Conservation (phyloP, 2,113 vertebrate genomes). For the Hepsetus odoe region DNA sequence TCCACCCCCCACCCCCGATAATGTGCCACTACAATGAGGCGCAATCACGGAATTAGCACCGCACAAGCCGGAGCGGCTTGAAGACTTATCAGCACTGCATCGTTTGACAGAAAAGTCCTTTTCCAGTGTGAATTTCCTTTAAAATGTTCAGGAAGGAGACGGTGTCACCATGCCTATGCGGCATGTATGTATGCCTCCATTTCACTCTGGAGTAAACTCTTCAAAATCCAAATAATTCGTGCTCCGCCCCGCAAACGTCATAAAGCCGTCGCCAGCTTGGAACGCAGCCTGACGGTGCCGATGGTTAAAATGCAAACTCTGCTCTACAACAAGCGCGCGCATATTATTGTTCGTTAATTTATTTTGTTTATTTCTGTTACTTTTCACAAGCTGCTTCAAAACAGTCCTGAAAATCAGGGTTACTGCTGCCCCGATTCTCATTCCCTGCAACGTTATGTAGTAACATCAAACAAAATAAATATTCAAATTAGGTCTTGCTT, state of each 20-base stretch:
- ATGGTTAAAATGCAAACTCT: too few relatives aligned
- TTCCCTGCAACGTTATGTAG: too few relatives aligned
- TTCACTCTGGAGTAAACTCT: neutral
- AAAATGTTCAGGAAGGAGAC: slow-evolving; percentile 39
- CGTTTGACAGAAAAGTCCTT: slow-evolving; percentile 50
- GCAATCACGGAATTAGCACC: slow-evolving; percentile 60
- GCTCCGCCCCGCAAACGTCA: neutral
- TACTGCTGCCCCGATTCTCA: too few relatives aligned
- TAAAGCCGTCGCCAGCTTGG: neutral
- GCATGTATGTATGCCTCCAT: slow-evolving; percentile 12
- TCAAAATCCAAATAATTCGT: neutral
- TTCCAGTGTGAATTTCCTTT: slow-evolving; percentile 43
- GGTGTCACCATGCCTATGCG: neutral
- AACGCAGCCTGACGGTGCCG: too few relatives aligned
- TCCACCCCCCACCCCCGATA: slow-evolving; percentile 39
- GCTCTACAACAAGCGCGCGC: too few relatives aligned
- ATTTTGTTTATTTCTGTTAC: too few relatives aligned
- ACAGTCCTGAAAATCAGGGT: too few relatives aligned
- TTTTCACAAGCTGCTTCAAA: too few relatives aligned
- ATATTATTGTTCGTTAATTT: too few relatives aligned
- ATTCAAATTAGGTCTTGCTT: too few relatives aligned
- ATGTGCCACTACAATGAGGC: slow-evolving; percentile 54
- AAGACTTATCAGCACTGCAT: slow-evolving; percentile 53
- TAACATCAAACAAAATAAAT: too few relatives aligned
- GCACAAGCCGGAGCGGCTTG: slow-evolving; percentile 44